A percentile compares a stretch with the other conserved stretches of the same genome.
Conservation (phyloP, 2,797 vertebrate species). For the Semaprochilodus insignis region DNA sequence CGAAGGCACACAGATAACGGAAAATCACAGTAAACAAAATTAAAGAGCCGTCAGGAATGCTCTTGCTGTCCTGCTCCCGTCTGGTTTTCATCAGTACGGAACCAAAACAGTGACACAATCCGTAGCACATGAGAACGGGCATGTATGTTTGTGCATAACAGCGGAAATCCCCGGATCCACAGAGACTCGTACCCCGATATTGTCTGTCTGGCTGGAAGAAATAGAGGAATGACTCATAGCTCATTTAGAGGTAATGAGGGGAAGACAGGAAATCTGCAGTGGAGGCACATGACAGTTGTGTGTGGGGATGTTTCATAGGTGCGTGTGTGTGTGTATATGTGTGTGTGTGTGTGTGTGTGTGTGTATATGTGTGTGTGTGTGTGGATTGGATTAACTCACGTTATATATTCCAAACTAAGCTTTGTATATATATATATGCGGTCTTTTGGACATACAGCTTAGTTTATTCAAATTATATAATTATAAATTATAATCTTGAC, state of each 20-base stretch:
- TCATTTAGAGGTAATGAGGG: constrained; percentile 46
- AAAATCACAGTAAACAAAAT: not conserved
- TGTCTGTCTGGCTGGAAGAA: constrained; percentile 66
- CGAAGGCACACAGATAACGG: not conserved
- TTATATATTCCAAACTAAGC: too few species aligned
- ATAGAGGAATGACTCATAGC: constrained; percentile 47
- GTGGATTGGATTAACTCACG: too few species aligned
- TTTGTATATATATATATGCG: too few species aligned
- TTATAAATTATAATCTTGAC: too few species aligned
- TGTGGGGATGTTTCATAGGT: not conserved
- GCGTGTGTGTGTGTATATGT: constrained; percentile 18
- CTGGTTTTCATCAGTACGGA: not conserved
- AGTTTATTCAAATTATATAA: too few species aligned
- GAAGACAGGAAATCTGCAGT: constrained; percentile 47
- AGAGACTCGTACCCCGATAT: constrained; percentile 62
- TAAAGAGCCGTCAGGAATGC: not conserved
- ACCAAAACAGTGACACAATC: not conserved
- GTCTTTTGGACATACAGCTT: too few species aligned
- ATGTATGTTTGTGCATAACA: constrained; percentile 38
- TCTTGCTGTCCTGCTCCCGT: not conserved
- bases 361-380: not conserved
- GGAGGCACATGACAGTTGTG: constrained; percentile 1
- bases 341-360: not conserved
- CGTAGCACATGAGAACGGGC: constrained; percentile 5
- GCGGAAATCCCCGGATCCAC: constrained; percentile 78